These are phyloP conservation scores for Drosophila sulfurigaster DNA, from an alignment of 1,140 invertebrate genomes.

Conservation along the genomic window DNA sequence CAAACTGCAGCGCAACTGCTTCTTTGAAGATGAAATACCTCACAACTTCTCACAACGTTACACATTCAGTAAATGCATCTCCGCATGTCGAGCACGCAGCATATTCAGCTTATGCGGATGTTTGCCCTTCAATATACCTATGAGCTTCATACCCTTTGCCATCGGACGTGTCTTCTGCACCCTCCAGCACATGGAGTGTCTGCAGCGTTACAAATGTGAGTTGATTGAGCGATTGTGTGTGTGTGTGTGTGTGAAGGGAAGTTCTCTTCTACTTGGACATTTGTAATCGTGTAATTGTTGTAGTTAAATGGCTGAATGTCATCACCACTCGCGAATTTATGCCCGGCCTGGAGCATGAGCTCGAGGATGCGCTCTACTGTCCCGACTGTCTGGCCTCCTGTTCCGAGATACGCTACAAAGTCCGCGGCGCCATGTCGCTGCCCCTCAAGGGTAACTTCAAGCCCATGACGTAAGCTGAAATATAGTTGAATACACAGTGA, in stretches of 20 bases:
- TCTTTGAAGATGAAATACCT: constrained; percentile 84
- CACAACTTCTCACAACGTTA: constrained; percentile 67
- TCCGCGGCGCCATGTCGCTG: constrained; percentile 65
- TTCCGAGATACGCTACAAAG: constrained; percentile 63
- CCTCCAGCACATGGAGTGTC: constrained; percentile 72
- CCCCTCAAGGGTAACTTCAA: constrained; percentile 39
- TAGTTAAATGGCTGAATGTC: constrained; percentile 83
- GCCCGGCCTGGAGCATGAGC: constrained; percentile 76
- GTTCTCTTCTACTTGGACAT: constrained; percentile 14
- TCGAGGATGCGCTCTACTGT: constrained; percentile 82
- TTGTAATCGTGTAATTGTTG: constrained; percentile 21
- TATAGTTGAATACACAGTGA: too few species aligned
- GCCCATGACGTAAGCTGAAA: constrained; percentile 48
- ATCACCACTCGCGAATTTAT: constrained; percentile 74
- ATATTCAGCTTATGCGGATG: constrained; percentile 86
- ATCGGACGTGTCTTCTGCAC: constrained; percentile 72
- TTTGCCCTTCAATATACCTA: constrained; percentile 86
- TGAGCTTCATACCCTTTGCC: constrained; percentile 64
- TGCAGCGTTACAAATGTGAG: constrained; percentile 78
- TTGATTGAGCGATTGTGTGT: neutral
- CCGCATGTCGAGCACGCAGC: constrained; percentile 86
- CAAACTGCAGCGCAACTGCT: constrained; percentile 71
- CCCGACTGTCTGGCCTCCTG: constrained; percentile 76
- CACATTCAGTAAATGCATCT: constrained; percentile 86
- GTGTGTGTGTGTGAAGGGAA: neutral